These are phyloP conservation scores for Poecilia wingei DNA, from an alignment of 2,797 vertebrate species.

Conservation along the genomic window DNA sequence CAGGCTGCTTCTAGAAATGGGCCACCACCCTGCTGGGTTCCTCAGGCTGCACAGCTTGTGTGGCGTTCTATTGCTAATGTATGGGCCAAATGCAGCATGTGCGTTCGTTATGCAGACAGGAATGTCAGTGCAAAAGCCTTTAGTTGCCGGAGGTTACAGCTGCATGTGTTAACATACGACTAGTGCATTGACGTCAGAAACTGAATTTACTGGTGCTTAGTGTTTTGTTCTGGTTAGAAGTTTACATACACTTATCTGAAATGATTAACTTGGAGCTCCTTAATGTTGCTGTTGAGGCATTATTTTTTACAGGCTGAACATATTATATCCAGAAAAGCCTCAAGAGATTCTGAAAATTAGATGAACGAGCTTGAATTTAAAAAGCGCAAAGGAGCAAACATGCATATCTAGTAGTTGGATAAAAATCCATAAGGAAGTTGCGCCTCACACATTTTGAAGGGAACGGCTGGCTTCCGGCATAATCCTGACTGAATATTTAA, in stretches of 20 bases:
- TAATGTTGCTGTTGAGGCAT: not conserved
- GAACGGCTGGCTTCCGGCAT: not conserved
- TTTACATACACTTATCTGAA: not conserved
- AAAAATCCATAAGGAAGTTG: not conserved
- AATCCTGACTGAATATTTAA: not conserved
- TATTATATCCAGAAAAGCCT: not conserved
- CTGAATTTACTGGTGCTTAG: not conserved
- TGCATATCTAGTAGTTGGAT: not conserved
- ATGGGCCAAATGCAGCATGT: conserved; percentile 59
- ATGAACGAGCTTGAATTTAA: not conserved
- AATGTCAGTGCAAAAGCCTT: conserved; percentile 35
- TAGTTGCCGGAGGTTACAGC: conserved; percentile 44
- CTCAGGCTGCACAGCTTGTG: conserved; percentile 51
- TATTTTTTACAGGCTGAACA: not conserved
- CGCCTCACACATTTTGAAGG: not conserved
- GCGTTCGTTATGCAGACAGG: conserved; percentile 50
- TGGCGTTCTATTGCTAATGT: conserved; percentile 62
- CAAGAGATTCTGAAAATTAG: not conserved
- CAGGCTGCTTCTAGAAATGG: conserved; percentile 16
- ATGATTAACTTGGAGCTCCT: not conserved
- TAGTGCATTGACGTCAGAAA: not conserved
- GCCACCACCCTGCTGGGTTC: conserved; percentile 34
- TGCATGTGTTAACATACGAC: conserved; percentile 32
- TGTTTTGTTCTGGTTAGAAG: not conserved
- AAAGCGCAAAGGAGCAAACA: not conserved